phyloP scores from a whole-genome alignment of 2,888 invertebrate species.

The Eutolmus rufibarbis region DNA sequence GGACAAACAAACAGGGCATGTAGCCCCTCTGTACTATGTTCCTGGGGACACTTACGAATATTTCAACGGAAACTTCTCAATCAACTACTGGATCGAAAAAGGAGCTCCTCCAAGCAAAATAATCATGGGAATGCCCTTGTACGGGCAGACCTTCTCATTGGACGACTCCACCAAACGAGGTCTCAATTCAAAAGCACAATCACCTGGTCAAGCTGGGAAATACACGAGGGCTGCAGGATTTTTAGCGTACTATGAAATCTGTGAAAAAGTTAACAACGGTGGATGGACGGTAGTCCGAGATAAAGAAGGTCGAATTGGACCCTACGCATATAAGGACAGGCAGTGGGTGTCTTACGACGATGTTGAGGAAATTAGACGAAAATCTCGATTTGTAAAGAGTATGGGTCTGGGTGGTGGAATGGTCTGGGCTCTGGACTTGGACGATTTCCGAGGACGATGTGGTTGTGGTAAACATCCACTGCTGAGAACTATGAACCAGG shows the following conservation, averaged over 20 bases:
- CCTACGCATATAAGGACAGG: conserved; percentile 73
- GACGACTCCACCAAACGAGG: conserved; percentile 64
- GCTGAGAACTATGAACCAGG: conserved; percentile 70
- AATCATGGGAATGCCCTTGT: conserved; percentile 78
- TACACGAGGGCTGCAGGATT: conserved; percentile 77
- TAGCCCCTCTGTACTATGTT: conserved; percentile 74
- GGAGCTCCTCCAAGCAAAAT: conserved; percentile 73
- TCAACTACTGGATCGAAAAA: conserved; percentile 75
- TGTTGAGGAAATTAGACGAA: conserved; percentile 69
- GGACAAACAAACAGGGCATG: conserved; percentile 77
- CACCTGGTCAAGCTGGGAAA: conserved; percentile 74
- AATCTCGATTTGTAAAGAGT: conserved; percentile 68
- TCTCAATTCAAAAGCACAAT: conserved; percentile 69
- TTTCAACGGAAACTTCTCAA: conserved; percentile 76
- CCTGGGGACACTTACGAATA: conserved; percentile 70
- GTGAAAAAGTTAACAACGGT: conserved; percentile 67
- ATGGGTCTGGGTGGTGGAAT: conserved; percentile 75
- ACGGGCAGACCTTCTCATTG: conserved; percentile 78
- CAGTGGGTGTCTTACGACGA: conserved; percentile 86
- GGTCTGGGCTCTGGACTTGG: conserved; percentile 81
- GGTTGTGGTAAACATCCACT: conserved; percentile 75
- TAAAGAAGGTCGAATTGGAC: conserved; percentile 71
- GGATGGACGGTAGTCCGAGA: conserved; percentile 71
- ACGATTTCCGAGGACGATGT: conserved; percentile 76
- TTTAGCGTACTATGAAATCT: conserved; percentile 80